Evolutionary conservation across 2,888 invertebrate species (phyloP), one percentile per base, ranked within the genome.

Genomic region (Leucania comma): DNA sequence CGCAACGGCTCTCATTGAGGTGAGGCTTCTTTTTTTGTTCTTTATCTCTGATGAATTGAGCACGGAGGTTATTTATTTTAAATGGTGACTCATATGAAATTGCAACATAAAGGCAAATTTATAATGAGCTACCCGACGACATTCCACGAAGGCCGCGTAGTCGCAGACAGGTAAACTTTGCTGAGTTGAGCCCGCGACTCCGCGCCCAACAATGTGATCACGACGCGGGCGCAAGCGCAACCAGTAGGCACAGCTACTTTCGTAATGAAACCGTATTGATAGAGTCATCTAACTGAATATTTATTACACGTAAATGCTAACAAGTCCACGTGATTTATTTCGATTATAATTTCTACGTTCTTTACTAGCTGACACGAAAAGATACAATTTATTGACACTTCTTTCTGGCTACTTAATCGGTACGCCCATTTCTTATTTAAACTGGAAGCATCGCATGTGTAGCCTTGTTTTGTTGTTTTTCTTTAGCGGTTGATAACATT

Each of bases 111-210:
- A 90, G 85, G 91, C 90, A 91, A 92, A 94, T 92, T 93, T 91
- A 93, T 91, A 94, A 93, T 92, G 91, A 89, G 92, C 89, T 85
- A 90, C 89, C 89, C 90, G 88, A 89, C 93, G 89, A 91, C 94
- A 94, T 95, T 95, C 94, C 93, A 89, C 88, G 87, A 88, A 87
- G 87, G 83, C 83, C 81, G 84, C 83, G 87, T 84, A 86, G 87
- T 86, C 84, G 83, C 86, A 88, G 88, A 87, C 89, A 90, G 90
- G 91, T 90, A 90, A 89, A 89, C 85, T 89, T 87, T 84, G 88
- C 84, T 75, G 76, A 83, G 87, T 84, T 82, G 80, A 86, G 80
- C 75, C 84, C 81, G 82, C 83, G 83, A 85, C 80, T 76, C 85
- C 81, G 80, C 82, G 78, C 83, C 87, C 79, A 77, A 79, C 80